phyloP scores from a whole-genome alignment of 37 sponge, comb jelly and placozoan genomes.

The Eunapius fragilis region DNA sequence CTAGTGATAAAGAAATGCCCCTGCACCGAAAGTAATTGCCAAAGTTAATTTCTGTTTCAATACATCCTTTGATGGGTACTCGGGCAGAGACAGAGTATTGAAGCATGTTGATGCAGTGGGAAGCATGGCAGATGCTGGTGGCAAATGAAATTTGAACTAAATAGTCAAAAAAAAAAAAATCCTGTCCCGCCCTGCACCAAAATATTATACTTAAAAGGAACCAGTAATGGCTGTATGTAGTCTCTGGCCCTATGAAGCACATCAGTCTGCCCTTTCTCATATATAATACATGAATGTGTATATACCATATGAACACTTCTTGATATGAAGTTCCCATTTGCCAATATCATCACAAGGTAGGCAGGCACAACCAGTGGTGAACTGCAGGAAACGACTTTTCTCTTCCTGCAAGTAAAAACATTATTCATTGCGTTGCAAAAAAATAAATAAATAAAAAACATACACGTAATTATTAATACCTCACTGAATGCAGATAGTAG shows the following conservation, averaged over 20 bases:
- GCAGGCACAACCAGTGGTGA: constrained; percentile 48
- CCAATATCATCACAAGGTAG: constrained; percentile 37
- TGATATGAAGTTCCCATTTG: constrained; percentile 23
- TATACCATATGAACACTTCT: constrained; percentile 8
- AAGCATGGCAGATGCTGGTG: constrained; percentile 31
- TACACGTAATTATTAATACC: constrained; percentile 15
- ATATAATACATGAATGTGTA: neutral
- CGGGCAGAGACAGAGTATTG: constrained; percentile 39
- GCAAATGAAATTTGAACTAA: neutral
- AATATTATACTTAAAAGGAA: too few relatives aligned
- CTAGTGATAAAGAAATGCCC: constrained; percentile 39
- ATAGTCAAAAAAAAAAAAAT: neutral
- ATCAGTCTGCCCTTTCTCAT: neutral
- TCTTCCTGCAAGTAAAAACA: constrained; percentile 31
- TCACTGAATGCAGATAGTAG: constrained; percentile 30
- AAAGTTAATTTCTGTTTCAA: constrained; percentile 44
- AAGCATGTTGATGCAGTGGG: constrained; percentile 70
- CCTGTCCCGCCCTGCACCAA: neutral
- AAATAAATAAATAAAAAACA: neutral
- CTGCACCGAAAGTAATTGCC: constrained; percentile 45
- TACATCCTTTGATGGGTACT: constrained; percentile 11
- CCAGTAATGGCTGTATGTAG: too few relatives aligned
- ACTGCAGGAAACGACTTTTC: constrained; percentile 43
- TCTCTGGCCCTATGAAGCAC: too few relatives aligned
- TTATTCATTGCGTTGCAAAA: too few relatives aligned